Conservation (phyloP, 2,888 invertebrate genomes). For the Oscheius sp. region DNA sequence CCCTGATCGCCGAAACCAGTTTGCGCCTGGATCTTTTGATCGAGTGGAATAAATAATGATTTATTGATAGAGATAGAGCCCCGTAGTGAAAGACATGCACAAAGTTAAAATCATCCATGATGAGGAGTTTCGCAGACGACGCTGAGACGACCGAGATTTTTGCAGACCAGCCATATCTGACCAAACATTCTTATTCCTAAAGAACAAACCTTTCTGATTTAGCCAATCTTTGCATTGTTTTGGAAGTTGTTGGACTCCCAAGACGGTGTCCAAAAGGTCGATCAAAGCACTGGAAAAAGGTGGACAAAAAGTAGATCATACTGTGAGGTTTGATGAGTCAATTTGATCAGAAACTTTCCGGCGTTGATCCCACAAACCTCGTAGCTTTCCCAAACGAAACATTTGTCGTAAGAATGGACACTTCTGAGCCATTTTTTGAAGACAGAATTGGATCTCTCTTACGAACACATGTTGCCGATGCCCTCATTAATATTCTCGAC, state of each 20-base stretch:
- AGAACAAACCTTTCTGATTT: constrained; percentile 42
- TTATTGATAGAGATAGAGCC: neutral
- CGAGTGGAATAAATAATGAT: neutral
- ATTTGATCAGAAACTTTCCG: constrained; percentile 53
- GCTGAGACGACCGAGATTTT: constrained; percentile 37
- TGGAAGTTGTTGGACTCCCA: constrained; percentile 36
- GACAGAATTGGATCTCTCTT: no score
- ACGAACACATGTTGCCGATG: constrained; percentile 55
- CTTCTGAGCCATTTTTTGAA: constrained; percentile 35
- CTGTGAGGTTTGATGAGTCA: constrained; percentile 59
- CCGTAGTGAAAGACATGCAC: constrained; percentile 14
- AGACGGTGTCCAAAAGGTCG: constrained; percentile 38
- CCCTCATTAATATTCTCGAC: constrained; percentile 47
- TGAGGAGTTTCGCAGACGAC: constrained; percentile 41
- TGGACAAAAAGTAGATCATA: constrained; percentile 1
- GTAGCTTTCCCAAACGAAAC: constrained; percentile 60
- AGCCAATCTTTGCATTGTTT: constrained; percentile 51
- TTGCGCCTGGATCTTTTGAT: neutral
- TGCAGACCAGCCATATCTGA: constrained; percentile 45
- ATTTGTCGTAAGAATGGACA: constrained; percentile 58
- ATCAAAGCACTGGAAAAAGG: constrained; percentile 34
- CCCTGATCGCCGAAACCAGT: constrained; percentile 28
- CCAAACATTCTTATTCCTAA: neutral
- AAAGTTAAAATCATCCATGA: neutral
- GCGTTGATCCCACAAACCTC: constrained; percentile 55